Conservation (phyloP, 2,113 vertebrate genomes). For the Cichladusa arquata region DNA sequence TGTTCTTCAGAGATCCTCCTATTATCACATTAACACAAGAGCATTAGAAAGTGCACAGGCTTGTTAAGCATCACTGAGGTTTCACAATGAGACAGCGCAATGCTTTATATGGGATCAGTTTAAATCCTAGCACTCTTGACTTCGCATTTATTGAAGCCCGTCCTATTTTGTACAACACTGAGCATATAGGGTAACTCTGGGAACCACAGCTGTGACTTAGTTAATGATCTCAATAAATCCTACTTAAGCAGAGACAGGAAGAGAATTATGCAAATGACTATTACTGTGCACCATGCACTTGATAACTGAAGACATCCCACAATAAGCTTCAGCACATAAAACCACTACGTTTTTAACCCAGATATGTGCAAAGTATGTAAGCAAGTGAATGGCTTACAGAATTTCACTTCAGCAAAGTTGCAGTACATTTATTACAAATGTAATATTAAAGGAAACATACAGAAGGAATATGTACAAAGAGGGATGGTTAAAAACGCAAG, state of each 20-base stretch:
- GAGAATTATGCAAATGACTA: constrained; percentile 78
- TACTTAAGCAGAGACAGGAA: constrained; percentile 77
- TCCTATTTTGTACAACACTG: constrained; percentile 69
- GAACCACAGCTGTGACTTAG: constrained; percentile 78
- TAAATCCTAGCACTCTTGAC: constrained; percentile 58
- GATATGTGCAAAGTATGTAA: background rate
- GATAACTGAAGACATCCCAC: constrained; percentile 61
- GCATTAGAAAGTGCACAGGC: constrained; percentile 6
- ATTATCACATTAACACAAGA: background rate
- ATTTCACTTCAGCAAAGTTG: constrained; percentile 42
- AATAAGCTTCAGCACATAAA: constrained; percentile 46
- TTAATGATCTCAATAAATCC: constrained; percentile 83
- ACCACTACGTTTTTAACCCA: constrained; percentile 12
- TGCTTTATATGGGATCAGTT: constrained; percentile 40
- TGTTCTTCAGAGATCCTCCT: background rate
- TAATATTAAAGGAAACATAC: background rate
- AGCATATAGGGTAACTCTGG: constrained; percentile 68
- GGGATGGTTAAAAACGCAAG: background rate
- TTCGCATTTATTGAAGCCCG: constrained; percentile 66
- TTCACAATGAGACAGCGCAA: constrained; percentile 26
- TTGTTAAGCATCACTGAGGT: constrained; percentile 14
- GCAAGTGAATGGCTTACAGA: background rate
- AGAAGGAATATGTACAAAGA: background rate
- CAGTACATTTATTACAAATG: background rate
- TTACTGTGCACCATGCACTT: constrained; percentile 61